Percentiles rank a stretch among this genome's conserved stretches.
These are phyloP conservation scores for Atta texana DNA, from an alignment of 1,140 invertebrate genomes.

Conservation along the genomic window DNA sequence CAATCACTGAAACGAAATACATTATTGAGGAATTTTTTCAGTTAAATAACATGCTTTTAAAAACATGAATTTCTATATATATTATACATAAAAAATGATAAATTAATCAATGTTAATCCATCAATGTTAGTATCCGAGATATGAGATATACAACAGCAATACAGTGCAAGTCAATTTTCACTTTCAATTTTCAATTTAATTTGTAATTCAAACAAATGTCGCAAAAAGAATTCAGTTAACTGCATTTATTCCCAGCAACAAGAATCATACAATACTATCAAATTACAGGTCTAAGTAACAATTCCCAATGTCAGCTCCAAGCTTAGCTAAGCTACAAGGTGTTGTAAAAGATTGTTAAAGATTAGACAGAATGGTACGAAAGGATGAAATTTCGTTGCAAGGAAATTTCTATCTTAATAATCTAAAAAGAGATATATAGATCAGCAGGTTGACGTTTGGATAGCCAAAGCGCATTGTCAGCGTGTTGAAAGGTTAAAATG, in stretches of 20 bases:
- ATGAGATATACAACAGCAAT: not conserved
- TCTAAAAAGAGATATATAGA: constrained; percentile 15
- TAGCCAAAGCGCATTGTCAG: constrained; percentile 48
- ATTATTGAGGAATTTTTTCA: not conserved
- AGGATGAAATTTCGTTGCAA: not conserved
- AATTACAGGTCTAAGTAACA: not conserved
- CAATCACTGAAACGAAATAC: constrained; percentile 71
- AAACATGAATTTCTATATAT: not conserved
- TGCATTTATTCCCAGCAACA: not conserved
- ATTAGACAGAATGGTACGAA: not conserved
- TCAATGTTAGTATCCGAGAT: not conserved
- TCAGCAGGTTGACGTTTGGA: constrained; percentile 28
- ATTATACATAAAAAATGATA: not conserved
- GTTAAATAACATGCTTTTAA: not conserved
- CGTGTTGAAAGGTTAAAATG: constrained; percentile 44
- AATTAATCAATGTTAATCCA: not conserved
- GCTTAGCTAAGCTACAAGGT: not conserved
- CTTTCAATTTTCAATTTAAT: constrained; percentile 1
- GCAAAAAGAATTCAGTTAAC: not conserved
- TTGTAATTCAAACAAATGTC: not conserved
- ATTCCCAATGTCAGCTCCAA: not conserved
- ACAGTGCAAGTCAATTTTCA: not conserved
- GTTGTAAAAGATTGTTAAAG: not conserved
- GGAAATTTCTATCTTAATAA: not conserved
- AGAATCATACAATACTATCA: not conserved